Evolutionary conservation across 2,888 invertebrate species (phyloP).

Genomic region (Sarcophaga carnaria): DNA sequence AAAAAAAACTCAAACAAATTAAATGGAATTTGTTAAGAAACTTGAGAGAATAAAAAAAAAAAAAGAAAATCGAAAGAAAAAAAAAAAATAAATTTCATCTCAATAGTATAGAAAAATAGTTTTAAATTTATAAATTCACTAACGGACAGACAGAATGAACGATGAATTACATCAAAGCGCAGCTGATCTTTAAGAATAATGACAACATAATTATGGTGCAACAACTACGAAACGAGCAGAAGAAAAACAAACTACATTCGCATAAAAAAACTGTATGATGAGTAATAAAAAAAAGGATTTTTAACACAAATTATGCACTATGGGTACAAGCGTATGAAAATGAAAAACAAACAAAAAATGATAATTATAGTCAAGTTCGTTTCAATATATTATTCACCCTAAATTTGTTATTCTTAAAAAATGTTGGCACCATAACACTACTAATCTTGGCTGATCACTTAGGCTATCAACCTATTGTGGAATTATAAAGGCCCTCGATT

Average conservation of each 20-base stretch:
- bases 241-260: conserved; percentile 20
- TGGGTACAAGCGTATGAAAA: neutral
- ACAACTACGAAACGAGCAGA: conserved; percentile 14
- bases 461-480: no score
- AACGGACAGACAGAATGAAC: conserved; percentile 26
- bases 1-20: conserved; percentile 51
- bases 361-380: no score
- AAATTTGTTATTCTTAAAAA: no score
- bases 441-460: no score
- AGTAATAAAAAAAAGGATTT: neutral
- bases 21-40: conserved; percentile 57
- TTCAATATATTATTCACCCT: no score
- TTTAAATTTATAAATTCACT: conserved; percentile 25
- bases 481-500: no score
- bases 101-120: neutral
- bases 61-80: conserved; percentile 6
- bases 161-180: conserved; percentile 48
- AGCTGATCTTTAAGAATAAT: conserved; percentile 59
- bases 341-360: neutral
- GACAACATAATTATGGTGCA: conserved; percentile 63
- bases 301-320: conserved; percentile 22
- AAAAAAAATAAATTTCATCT: conserved; percentile 3
- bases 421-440: no score
- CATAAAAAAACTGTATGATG: conserved; percentile 15
- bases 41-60: conserved; percentile 10